Base-by-base conservation (phyloP, 2,888 invertebrate genomes). In the Blastobasis lacticolella region DNA sequence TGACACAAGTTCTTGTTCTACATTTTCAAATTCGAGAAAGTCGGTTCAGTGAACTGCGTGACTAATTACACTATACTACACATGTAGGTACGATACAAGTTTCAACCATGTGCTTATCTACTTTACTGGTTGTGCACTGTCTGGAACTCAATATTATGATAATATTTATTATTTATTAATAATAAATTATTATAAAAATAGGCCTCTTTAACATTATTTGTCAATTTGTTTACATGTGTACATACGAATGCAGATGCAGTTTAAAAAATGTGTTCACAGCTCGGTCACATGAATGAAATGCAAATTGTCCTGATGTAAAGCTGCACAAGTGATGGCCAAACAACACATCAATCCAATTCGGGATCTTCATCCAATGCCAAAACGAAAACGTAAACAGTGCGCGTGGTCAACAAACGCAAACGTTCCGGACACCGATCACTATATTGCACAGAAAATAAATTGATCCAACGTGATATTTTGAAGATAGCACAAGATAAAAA, bases 331-430 rank as follows among this genome's bases (percentile, higher is more conserved):
- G 66, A 69, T 72, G 71, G 72, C 75, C 73, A 75, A 75, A 70
- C 64, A 67, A 65, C 72, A 72, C 74, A 71, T 71, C 68, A 73
- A 77, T 78, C 76, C 81, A 78, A 80, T 78, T 81, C 75, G 73
- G 76, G 75, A 81, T 69, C 73, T 70, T 73, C 75, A 75, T 73
- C 71, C 78, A 79, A 77, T 82, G 80, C 80, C 85, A 84, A 78
- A 78, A 73, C 63, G 63, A 74, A 75, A 84, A 85, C 77, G 77
- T 84, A 86, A 86, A 86, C 81, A 82, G 71, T 74, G 66, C 70
- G 68, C 67, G 72, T 76, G 72, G 72, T 78, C 77, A 78, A 81
- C 72, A 75, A 77, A 75, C 73, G 71, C 71, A 73, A 23, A 23
- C 23, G 23, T 23, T 23, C 23, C 23, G 23, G 23, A 23, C 23